Conservation (phyloP, 1,140 invertebrate species). For the Trichogramma pretiosum region DNA sequence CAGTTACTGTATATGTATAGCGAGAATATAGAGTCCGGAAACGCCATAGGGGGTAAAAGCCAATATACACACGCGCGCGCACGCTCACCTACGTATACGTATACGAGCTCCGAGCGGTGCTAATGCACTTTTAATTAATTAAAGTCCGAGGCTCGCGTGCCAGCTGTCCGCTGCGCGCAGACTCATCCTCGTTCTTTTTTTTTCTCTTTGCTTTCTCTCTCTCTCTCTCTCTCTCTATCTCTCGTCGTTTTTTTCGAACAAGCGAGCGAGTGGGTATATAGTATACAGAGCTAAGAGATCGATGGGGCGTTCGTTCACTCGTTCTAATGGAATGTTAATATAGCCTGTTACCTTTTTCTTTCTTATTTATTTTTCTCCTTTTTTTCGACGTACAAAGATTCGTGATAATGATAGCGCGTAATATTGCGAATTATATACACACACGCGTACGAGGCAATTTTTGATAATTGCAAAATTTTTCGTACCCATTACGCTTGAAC, state of each 20-base stretch:
- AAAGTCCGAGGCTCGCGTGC: constrained; percentile 46
- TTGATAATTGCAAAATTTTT: too few relatives aligned
- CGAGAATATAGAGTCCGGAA: too few relatives aligned
- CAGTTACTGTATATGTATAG: too few relatives aligned
- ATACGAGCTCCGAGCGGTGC: too few relatives aligned
- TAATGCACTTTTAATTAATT: constrained; percentile 50
- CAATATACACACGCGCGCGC: too few relatives aligned
- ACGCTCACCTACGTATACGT: too few relatives aligned
- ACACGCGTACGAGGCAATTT: too few relatives aligned
- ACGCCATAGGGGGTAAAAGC: too few relatives aligned
- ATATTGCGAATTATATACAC: too few relatives aligned
- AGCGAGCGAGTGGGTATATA: background rate
- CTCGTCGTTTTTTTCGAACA: background rate
- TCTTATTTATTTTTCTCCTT: background rate
- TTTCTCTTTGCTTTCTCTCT: constrained; percentile 2
- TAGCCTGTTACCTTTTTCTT: constrained; percentile 2
- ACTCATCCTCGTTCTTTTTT: constrained; percentile 30
- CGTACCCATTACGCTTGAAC: too few relatives aligned
- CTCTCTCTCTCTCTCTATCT: background rate
- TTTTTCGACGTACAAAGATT: background rate
- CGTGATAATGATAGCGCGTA: too few relatives aligned
- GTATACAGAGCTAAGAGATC: constrained; percentile 9
- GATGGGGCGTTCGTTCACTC: background rate
- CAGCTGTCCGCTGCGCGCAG: constrained; percentile 38
- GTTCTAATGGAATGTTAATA: constrained; percentile 15